phyloP scores from a whole-genome alignment of 2,888 invertebrate genomes.

The Synanthedon andrenaeformis region DNA sequence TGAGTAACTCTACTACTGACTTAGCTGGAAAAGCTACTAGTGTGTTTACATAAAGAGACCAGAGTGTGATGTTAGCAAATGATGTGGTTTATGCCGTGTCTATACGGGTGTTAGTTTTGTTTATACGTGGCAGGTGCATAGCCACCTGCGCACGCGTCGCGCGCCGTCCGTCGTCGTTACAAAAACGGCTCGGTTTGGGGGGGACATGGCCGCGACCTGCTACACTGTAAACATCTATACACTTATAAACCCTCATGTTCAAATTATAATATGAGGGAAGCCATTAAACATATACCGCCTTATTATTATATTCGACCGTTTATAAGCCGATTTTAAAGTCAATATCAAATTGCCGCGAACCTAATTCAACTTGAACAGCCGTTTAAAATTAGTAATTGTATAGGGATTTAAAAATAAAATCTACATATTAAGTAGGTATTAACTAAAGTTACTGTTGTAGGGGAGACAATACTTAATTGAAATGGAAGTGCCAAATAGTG shows the following conservation, averaged over 20 bases:
- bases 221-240: not conserved
- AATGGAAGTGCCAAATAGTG: no score
- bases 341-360: slow-evolving; percentile 1
- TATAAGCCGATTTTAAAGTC: slow-evolving; percentile 4
- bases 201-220: slow-evolving; percentile 19
- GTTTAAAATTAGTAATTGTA: not conserved
- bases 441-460: no score
- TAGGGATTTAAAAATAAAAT: not conserved
- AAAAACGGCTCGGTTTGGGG: slow-evolving; percentile 41
- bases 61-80: slow-evolving; percentile 16
- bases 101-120: slow-evolving; percentile 37
- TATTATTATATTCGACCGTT: not conserved
- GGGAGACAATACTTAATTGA: no score
- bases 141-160: slow-evolving; percentile 65
- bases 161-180: slow-evolving; percentile 32
- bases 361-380: not conserved
- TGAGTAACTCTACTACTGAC: no score
- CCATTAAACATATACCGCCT: slow-evolving; percentile 25
- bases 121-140: slow-evolving; percentile 64
- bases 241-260: not conserved
- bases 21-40: no score
- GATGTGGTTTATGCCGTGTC: slow-evolving; percentile 44
- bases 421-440: no score
- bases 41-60: no score
- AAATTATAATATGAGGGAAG: slow-evolving; percentile 34